A percentile compares a stretch with the other conserved stretches of the same genome.
Evolutionary conservation across 2,113 vertebrate species (phyloP).

Genomic region (Plecotus auritus): DNA sequence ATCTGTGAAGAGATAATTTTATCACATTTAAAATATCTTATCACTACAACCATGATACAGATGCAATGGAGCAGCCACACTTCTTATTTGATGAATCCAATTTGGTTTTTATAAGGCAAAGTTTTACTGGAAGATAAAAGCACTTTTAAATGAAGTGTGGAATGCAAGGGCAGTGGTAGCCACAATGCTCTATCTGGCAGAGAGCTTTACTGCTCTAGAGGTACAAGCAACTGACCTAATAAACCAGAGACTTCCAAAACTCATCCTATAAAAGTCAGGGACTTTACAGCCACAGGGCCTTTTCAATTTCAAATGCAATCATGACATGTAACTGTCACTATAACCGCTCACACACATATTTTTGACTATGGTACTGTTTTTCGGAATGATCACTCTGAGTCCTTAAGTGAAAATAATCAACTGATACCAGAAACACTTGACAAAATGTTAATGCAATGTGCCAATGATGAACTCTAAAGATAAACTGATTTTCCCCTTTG

Average conservation of each 20-base stretch:
- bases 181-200: background rate
- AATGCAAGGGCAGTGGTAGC: background rate
- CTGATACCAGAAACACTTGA: background rate
- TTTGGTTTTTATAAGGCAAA: slow-evolving; percentile 47
- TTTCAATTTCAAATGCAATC: slow-evolving; percentile 33
- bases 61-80: background rate
- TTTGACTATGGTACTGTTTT: fast-evolving
- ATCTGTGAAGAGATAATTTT: slow-evolving; percentile 26
- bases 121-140: slow-evolving; percentile 54
- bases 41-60: background rate
- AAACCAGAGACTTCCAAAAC: slow-evolving; percentile 52
- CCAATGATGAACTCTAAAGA: slow-evolving; percentile 20
- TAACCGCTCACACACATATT: background rate
- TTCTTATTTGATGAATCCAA: slow-evolving; percentile 40
- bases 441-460: slow-evolving; percentile 14
- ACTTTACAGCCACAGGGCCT: slow-evolving; percentile 37
- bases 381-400: background rate
- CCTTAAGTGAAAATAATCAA: slow-evolving; percentile 17
- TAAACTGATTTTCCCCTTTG: background rate
- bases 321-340: slow-evolving; percentile 42
- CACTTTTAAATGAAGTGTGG: background rate
- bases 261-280: slow-evolving; percentile 22
- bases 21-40: slow-evolving; percentile 43
- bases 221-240: slow-evolving; percentile 15
- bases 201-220: slow-evolving; percentile 28